Base-by-base conservation (phyloP, 1,140 invertebrate species). In the Eueides isabella region DNA sequence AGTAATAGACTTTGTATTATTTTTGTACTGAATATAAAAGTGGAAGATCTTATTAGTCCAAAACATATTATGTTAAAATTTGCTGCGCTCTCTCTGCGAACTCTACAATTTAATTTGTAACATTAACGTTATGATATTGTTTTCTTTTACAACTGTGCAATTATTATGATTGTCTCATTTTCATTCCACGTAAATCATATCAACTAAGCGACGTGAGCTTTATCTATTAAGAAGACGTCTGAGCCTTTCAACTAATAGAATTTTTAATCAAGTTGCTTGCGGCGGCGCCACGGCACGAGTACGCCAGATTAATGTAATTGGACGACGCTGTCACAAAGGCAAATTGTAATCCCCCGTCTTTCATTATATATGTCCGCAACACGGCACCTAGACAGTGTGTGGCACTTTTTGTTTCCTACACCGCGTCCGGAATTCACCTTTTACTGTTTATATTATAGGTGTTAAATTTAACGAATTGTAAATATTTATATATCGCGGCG, bases 251-350 rank as follows among this genome's bases (percentile, higher is more conserved):
- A 91, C 89, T 92, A 92, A 92, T 92, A 92, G 90, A 92, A 91
- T 91, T 91, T 91, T 92, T 91, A 92, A 92, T 92, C 89, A 91
- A 89, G 88, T 92, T 85, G 84, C 79, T 87, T 86, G 87, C 85
- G 86, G 85, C 85, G 84, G 74, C 83, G 84, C 83, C 80, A 77
- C 84, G 83, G 81, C 80, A 86, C 88, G 84, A 87, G 85, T 80
- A 83, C 86, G 85, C 85, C 86, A 85, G 88, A 92, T 91, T 92
- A 92, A 92, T 92, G 90, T 91, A 92, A 92, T 92, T 92, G 87
- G 88, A 91, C 87, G 83, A 86, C 84, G 88, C 87, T 84, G 85
- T 92, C 89, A 91, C 89, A 92, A 92, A 92, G 88, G 89, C 90
- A 91, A 92, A 92, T 92, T 91, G 90, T 91, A 90, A 92, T 90